These are phyloP conservation scores for Pygocentrus nattereri DNA, from an alignment of 2,797 vertebrate genomes.

Conservation along the genomic window DNA sequence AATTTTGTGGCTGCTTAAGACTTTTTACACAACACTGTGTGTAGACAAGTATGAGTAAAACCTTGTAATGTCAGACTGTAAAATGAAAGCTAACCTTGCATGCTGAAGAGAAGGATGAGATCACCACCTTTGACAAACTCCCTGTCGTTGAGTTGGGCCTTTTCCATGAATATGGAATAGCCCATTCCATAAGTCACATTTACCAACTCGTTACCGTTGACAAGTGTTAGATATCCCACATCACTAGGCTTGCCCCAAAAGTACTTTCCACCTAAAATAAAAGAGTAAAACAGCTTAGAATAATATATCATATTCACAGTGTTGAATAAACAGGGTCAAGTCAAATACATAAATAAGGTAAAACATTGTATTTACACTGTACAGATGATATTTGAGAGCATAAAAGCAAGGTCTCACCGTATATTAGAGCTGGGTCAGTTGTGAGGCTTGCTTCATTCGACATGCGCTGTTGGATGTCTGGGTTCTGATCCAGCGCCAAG, in stretches of 20 bases:
- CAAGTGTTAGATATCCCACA: background rate
- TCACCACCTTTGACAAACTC: constrained; percentile 19
- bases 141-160: background rate
- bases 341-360: no score
- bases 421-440: constrained; percentile 69
- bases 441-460: constrained; percentile 79
- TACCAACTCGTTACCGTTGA: background rate
- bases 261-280: background rate
- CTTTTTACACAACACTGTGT: no score
- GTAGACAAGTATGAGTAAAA: no score
- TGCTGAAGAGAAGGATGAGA: constrained; percentile 9
- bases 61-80: no score
- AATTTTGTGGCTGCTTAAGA: background rate
- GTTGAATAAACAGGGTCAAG: background rate
- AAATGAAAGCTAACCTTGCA: constrained; percentile 20
- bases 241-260: background rate
- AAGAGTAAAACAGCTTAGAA: no score
- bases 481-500: constrained; percentile 84
- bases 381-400: no score
- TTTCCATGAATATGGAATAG: background rate
- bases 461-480: constrained; percentile 81
- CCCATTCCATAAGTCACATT: background rate
- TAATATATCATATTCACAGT: no score
- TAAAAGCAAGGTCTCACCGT: background rate
- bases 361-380: no score